phyloP scores from a whole-genome alignment of 2,888 invertebrate genomes.

The Himalopsyche japonica region DNA sequence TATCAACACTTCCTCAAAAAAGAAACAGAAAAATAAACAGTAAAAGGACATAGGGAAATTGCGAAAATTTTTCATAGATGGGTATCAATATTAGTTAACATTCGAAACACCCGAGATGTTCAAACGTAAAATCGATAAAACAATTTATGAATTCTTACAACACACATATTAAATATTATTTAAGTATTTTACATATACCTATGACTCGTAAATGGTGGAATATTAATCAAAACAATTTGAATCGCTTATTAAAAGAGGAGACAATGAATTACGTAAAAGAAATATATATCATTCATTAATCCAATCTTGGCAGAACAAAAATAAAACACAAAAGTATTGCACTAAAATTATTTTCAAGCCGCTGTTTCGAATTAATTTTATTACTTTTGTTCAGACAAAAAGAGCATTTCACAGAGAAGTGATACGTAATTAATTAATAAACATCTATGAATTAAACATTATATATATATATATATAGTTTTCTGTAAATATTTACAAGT shows the following conservation, averaged over 20 bases:
- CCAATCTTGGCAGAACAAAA: background rate
- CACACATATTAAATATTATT: background rate
- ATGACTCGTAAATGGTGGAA: background rate
- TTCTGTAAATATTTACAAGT: background rate
- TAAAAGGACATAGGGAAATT: too few species aligned
- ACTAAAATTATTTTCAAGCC: background rate
- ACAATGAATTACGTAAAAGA: background rate
- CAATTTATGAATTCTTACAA: background rate
- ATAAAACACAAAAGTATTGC: background rate
- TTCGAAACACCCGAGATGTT: background rate
- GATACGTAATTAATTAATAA: background rate
- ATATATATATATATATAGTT: background rate
- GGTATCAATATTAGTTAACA: too few species aligned
- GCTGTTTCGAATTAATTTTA: background rate
- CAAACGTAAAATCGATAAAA: background rate
- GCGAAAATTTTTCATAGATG: too few species aligned
- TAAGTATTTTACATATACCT: background rate
- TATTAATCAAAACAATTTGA: background rate
- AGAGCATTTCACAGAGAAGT: background rate
- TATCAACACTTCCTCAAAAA: too few species aligned
- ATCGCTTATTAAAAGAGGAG: background rate
- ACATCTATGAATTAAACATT: background rate
- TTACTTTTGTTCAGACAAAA: background rate
- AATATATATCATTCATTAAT: background rate
- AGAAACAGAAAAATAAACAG: too few species aligned